A percentile compares a stretch with the other conserved stretches of the same genome.
Evolutionary conservation across 2,888 invertebrate species (phyloP).

Genomic region (Baccha elongata): DNA sequence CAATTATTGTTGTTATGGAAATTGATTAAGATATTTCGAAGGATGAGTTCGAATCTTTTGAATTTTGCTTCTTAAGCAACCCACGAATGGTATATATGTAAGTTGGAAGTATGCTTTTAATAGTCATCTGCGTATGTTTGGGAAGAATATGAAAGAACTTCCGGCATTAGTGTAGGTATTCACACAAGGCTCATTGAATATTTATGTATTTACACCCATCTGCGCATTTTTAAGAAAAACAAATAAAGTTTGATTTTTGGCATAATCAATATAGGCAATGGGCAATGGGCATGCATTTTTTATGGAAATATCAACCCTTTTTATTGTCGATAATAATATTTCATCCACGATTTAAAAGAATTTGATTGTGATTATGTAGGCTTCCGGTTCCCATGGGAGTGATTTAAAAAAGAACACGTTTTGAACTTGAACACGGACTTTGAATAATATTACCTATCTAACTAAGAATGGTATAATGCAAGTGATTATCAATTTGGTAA

Average conservation of each 20-base stretch:
- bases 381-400: background rate
- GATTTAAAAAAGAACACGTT: background rate
- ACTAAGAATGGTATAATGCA: background rate
- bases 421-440: no score
- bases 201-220: background rate
- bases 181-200: conserved; percentile 12
- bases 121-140: background rate
- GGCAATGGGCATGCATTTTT: background rate
- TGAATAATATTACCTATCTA: no score
- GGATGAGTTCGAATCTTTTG: conserved; percentile 8
- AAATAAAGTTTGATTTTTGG: background rate
- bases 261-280: no score
- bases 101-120: conserved; percentile 8
- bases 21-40: conserved; percentile 29
- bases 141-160: background rate
- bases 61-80: conserved; percentile 9
- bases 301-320: background rate
- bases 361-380: background rate
- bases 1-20: conserved; percentile 60
- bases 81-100: background rate
- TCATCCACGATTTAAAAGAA: background rate
- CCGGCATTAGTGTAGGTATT: conserved; percentile 8
- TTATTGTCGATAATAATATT: background rate
- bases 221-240: background rate
- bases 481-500: background rate